These are phyloP conservation scores for Anguilla marmorata DNA, from an alignment of 2,797 vertebrate genomes.

Conservation along the genomic window DNA sequence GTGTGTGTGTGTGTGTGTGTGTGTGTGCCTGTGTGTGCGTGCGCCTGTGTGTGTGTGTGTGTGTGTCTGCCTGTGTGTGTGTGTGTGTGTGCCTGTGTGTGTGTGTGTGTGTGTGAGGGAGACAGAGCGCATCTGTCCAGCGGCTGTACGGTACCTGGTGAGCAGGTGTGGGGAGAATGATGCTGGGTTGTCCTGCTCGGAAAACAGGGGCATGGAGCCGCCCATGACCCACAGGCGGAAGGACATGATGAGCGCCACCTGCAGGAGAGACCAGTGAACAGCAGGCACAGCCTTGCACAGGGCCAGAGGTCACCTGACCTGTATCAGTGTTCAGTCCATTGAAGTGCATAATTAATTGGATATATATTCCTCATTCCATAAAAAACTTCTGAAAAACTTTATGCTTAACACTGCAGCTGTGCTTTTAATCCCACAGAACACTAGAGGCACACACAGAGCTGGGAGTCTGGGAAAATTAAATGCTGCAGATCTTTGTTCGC, in stretches of 20 bases:
- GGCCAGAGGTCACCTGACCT: background rate
- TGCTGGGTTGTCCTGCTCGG: slow-evolving; percentile 96
- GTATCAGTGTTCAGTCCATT: background rate
- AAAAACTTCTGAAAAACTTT: background rate
- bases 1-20: background rate
- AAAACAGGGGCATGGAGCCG: slow-evolving; percentile 95
- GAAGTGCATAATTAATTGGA: background rate
- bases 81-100: background rate
- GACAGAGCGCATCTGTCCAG: background rate
- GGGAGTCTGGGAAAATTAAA: background rate
- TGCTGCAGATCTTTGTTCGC: background rate
- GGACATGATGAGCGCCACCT: slow-evolving; percentile 85
- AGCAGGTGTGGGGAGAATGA: slow-evolving; percentile 90
- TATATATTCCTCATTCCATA: background rate
- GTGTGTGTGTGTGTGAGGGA: background rate
- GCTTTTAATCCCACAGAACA: background rate
- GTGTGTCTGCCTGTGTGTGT: background rate
- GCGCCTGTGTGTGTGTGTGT: background rate
- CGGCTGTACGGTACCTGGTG: slow-evolving; percentile 75
- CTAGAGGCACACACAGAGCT: background rate
- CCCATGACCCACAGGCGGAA: slow-evolving; percentile 94
- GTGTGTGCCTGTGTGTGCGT: background rate
- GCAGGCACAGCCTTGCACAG: background rate
- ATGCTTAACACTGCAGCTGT: background rate
- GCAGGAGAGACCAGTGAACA: slow-evolving; percentile 31